These are phyloP conservation scores for Lepilemur septentrionalis DNA, from an alignment of 2,797 vertebrate genomes.

Conservation along the genomic window DNA sequence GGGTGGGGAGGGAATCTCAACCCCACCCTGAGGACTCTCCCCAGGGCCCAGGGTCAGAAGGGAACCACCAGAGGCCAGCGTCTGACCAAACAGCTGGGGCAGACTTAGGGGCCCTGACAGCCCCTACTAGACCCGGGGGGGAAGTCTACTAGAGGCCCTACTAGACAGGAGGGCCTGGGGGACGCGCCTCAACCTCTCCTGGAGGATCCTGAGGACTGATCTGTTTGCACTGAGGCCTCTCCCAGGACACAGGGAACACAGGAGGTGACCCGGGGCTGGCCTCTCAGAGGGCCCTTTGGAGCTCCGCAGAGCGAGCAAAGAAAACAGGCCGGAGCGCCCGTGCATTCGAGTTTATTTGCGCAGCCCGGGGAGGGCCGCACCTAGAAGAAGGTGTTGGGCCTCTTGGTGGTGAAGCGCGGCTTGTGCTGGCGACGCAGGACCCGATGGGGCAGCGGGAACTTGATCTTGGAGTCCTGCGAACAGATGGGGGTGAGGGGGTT, in stretches of 20 bases:
- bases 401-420: slow-evolving; percentile 99
- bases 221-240: neutral
- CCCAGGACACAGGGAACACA: neutral
- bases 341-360: too few species aligned
- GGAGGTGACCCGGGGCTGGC: neutral
- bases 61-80: too few species aligned
- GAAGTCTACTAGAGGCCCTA: too few species aligned
- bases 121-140: too few species aligned
- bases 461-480: slow-evolving; percentile 82
- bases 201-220: neutral
- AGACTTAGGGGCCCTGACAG: too few species aligned
- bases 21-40: neutral
- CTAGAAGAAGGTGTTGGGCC: slow-evolving; percentile 96
- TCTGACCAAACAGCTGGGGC: too few species aligned
- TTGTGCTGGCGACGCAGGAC: slow-evolving; percentile 97
- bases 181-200: neutral
- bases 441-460: slow-evolving; percentile 97
- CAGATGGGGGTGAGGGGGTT: rapidly evolving
- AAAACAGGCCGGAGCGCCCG: neutral
- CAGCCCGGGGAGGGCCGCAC: rapidly evolving
- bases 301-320: neutral
- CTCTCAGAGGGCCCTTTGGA: neutral
- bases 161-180: too few species aligned
- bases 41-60: neutral
- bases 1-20: neutral